Base-by-base conservation (phyloP, 37 sponge, comb jelly and placozoan species). In the Chondrosia reniformis region DNA sequence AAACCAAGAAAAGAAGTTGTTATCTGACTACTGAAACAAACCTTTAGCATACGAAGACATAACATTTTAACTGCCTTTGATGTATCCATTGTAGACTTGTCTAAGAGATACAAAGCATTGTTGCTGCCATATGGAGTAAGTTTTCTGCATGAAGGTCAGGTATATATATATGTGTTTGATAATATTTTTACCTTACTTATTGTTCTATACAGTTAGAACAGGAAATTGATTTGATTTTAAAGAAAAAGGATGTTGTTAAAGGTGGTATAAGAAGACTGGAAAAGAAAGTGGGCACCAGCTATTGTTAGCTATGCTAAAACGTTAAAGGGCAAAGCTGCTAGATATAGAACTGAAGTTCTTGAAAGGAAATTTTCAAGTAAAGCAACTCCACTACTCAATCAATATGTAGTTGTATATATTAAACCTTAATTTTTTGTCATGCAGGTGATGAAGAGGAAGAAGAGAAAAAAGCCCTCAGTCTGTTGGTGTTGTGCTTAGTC, bases 1-100 rank as follows among this genome's bases (percentile, higher is more conserved):
- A 54, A 34, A 34, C 77, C 77, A 55, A 61, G 77, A 9, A 76
- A 12, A 55, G 77, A 76, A 10, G 36, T 76, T 28, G 38, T 76
- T 52, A 13, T 76, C 2, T 13, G 33, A 4, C 31, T 76, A 15
- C 52, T 49, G 10, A 49, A 15, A 49, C 10, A 19, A 49, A 49
- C 52, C 15, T 49, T 49, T 49, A 15, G 15, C 52, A 19, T 15
- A 49, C 10, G 52, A 49, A 10, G 52, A 19, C 52, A 49, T 15
- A 10, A 49, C 52, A 49, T 49, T 49, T 15, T 49, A 10, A 49
- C 10, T 49, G 10, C 52, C 52, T 10, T 15, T 49, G 15, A 49
- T 10, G 52, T 19, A 49, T 19, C 52, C 15, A 15, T 49, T 15
- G 15, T 49, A 15, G 15, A 49, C 10, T 19, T 49, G 52, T 19